Evolutionary conservation across 2,888 invertebrate species (phyloP), one percentile per base, ranked within the genome.

Genomic region (Rhimphoctona megacephalus): DNA sequence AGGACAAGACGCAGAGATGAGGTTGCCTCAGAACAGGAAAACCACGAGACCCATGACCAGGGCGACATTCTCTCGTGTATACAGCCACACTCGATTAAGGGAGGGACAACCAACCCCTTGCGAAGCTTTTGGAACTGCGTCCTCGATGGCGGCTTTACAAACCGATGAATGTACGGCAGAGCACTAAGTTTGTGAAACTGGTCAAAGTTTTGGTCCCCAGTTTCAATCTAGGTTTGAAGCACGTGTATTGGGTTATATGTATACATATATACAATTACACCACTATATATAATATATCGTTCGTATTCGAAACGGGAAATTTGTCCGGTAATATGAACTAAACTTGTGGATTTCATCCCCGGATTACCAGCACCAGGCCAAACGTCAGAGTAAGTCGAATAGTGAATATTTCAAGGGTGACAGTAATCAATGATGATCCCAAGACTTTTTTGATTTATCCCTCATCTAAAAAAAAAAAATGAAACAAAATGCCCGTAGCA

Each of bases 161-260:
- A 70, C 70, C 19, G 61, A 49, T 67, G 66, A 39, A 67, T 61
- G 61, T 61, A 54, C 33, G 33, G 11, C 54, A n/a, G 69, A 25
- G 67, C 49, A 36, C 70, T 49, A 78, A 85, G 78, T 81, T 85
- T 76, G 25, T 61, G 64, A 52, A 69, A 79, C 79, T 73, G 49
- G 67, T 74, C 78, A 39, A 83, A 85, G 74, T 83, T 85, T 57
- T 36, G 43, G 57, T 76, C 43, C 66, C 74, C 54, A 82, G 83
- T 82, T 82, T 82, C 82, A 78, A 82, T 79, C 64, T 70, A 64
- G 54, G 43, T 61, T 80, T 66, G 54, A 74, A 73, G 22, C 43
- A 43, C 46, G 76, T 36, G 61, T 49, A 81, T 81, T 61, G 64
- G 36, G 25, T 11, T 36, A 36, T 33, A 46, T 14, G 7, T 25